These are phyloP conservation scores for Trachemys scripta DNA, from an alignment of 2,113 vertebrate genomes.

Conservation along the genomic window DNA sequence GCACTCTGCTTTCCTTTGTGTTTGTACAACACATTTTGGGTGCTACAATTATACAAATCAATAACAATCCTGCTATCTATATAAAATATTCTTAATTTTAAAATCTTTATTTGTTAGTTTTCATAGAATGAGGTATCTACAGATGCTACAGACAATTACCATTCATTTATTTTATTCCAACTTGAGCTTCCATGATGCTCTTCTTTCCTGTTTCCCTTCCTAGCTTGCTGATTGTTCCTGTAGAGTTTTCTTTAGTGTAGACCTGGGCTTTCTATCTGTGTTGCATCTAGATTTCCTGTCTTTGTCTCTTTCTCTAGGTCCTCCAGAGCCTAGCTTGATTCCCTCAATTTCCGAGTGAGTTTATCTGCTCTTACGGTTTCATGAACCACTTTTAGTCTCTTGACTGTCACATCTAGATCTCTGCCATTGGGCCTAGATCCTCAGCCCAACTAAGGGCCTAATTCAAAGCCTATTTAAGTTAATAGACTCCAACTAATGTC, in stretches of 20 bases:
- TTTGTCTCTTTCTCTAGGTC: background rate
- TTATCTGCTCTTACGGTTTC: background rate
- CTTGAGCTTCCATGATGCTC: background rate
- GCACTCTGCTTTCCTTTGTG: background rate
- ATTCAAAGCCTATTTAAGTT: background rate
- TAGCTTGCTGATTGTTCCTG: background rate
- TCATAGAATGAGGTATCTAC: background rate
- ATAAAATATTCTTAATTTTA: background rate
- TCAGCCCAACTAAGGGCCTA: background rate
- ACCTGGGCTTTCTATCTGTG: background rate
- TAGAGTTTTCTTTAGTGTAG: background rate
- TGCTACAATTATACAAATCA: background rate
- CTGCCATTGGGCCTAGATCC: background rate
- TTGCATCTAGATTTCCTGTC: background rate
- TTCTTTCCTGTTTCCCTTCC: background rate
- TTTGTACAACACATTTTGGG: background rate
- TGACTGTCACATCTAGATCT: background rate
- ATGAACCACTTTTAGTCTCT: background rate
- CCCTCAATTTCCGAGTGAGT: background rate
- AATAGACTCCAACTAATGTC: background rate
- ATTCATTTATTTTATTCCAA: background rate
- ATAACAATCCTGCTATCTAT: background rate
- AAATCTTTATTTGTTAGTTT: background rate
- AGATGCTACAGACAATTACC: background rate
- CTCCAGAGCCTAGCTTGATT: background rate